Base-by-base conservation (phyloP, 2,888 invertebrate genomes). In the Tyria jacobaeae region DNA sequence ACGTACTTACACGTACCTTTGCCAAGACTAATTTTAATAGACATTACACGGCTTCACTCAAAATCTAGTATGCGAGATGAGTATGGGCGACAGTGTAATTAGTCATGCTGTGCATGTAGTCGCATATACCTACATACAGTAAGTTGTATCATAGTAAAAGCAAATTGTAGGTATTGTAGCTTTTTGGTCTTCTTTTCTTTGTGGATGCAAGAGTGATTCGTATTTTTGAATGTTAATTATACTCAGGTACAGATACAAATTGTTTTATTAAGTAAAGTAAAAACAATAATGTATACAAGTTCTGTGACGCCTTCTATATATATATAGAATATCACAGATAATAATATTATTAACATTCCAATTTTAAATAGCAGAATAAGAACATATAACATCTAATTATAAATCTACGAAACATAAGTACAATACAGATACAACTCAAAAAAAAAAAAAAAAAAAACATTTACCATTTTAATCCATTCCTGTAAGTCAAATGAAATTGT, bases 1-100 rank as follows among this genome's bases (percentile, higher is more conserved):
- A 48, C 60, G 64, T 70, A 37, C 41, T 68, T 67, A n/a, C n/a
- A n/a, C n/a, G n/a, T 67, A 65, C 60, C 50, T 61, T 62, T 53
- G 58, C 34, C 54, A 44, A 60, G 51, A 60, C 31, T 60, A 49
- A 55, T 60, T 47, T 56, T 35, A 47, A 34, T 31, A 24, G n/a
- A 56, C 21, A 51, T 31, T 24, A 34, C 24, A 21, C 14, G 34
- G 15, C 27, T 14, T 17, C 41, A 44, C 31, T 31, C 15, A 21
- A 21, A 47, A 34, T 47, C 17, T 51, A 35, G 50, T 50, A 51
- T 51, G 34, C 12, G 21, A 44, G 10, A 21, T 44, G 35, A 12
- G 12, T 14, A 35, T 35, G 44, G 21, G 21, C 44, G 44, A 44
- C 44, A 44, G 21, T 44, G 21, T 44, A 44, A 44, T 44, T 44